Evolutionary conservation across 2,888 invertebrate genomes (phyloP).

Genomic region (Plemyria rubiginata): DNA sequence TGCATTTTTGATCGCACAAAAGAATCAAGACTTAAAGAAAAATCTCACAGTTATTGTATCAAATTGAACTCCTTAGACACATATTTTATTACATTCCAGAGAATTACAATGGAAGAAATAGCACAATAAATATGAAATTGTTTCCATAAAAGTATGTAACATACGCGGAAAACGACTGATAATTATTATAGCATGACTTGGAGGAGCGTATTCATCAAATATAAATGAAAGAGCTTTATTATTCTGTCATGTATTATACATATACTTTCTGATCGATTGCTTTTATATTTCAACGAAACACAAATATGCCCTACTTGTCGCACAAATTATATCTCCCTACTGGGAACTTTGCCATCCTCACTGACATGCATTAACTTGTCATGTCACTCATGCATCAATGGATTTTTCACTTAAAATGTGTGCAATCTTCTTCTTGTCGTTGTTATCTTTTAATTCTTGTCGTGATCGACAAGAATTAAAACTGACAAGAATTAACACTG

Average conservation of each 20-base stretch:
- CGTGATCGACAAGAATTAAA: too few species aligned
- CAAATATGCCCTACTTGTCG: background rate
- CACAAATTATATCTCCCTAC: too few species aligned
- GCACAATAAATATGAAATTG: conserved; percentile 2
- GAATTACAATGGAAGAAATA: background rate
- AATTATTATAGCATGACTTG: background rate
- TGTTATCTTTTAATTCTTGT: too few species aligned
- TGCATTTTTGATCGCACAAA: conserved; percentile 36
- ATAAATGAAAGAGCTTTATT: conserved; percentile 1
- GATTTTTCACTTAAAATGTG: too few species aligned
- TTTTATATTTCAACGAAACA: background rate
- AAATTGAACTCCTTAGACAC: background rate
- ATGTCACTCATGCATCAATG: too few species aligned
- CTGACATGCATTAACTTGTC: too few species aligned
- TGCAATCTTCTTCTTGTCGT: too few species aligned
- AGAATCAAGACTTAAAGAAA: conserved; percentile 6
- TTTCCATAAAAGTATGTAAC: background rate
- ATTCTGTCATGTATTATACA: conserved; percentile 1
- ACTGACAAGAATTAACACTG: too few species aligned
- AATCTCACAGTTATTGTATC: background rate
- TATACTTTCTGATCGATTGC: background rate
- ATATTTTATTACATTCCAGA: background rate
- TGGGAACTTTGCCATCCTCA: too few species aligned
- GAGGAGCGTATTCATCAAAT: background rate
- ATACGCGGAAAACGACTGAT: background rate